phyloP scores from a whole-genome alignment of 2,113 vertebrate genomes.

The Strix aluco region DNA sequence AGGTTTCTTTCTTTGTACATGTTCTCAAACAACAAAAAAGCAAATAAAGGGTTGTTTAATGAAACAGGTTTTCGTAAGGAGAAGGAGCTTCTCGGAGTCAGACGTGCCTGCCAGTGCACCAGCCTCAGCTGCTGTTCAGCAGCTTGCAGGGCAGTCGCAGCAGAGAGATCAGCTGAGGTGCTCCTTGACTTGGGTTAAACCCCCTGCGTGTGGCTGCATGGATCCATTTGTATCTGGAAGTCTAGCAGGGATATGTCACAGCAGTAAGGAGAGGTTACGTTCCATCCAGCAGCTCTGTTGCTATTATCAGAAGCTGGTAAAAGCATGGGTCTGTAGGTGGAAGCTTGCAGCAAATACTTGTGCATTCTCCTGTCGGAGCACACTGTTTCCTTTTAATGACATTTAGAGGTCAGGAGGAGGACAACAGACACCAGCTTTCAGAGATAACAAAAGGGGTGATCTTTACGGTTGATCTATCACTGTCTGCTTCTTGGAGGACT shows the following conservation, averaged over 20 bases:
- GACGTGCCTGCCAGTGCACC: background rate
- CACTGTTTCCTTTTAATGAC: slow-evolving; percentile 4
- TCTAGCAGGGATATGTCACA: background rate
- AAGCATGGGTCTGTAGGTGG: background rate
- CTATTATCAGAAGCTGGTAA: background rate
- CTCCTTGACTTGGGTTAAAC: background rate
- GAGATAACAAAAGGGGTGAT: background rate
- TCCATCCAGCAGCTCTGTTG: background rate
- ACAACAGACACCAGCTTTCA: background rate
- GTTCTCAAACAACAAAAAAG: background rate
- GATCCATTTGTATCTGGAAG: background rate
- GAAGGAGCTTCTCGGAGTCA: background rate
- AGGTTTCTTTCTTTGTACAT: background rate
- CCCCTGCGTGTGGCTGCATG: background rate
- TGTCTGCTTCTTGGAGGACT: background rate
- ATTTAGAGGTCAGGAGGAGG: slow-evolving; percentile 38
- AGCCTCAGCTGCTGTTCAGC: background rate
- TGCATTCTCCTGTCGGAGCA: background rate
- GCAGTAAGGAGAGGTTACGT: background rate
- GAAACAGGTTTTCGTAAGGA: background rate
- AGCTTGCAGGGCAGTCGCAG: background rate
- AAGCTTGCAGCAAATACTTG: background rate
- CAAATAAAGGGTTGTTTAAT: background rate
- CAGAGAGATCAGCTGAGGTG: background rate
- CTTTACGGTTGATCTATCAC: background rate